Conservation (phyloP, 2,797 vertebrate species). For the Chrysocyon brachyurus region DNA sequence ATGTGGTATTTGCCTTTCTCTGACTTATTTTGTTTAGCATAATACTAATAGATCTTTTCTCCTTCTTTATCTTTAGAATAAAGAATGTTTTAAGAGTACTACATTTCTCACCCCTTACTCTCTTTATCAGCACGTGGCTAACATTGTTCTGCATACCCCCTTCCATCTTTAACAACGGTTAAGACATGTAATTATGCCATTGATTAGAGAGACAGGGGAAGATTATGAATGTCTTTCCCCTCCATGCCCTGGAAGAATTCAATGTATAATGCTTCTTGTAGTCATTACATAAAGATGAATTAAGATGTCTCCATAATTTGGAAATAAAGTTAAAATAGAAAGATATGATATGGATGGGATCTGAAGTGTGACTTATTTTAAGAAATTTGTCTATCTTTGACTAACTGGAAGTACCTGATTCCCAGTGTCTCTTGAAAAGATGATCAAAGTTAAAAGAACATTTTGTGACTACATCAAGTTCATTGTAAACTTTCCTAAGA, state of each 20-base stretch:
- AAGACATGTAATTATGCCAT: neutral
- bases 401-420: slow-evolving; percentile 25
- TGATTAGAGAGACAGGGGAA: neutral
- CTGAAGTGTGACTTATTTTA: slow-evolving; percentile 9
- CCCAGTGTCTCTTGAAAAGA: neutral
- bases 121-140: neutral
- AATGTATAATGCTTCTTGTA: neutral
- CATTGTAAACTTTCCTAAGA: neutral
- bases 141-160: rapidly evolving
- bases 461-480: neutral
- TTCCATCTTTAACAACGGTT: neutral
- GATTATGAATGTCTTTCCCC: neutral
- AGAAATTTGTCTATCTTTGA: neutral
- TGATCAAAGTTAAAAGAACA: neutral
- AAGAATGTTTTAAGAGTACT: neutral
- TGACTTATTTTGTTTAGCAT: neutral
- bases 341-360: neutral
- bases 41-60: neutral
- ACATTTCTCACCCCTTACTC: neutral
- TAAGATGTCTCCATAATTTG: neutral
- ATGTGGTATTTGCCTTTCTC: neutral
- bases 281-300: neutral
- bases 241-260: neutral
- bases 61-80: neutral
- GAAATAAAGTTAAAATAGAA: slow-evolving; percentile 30